Evolutionary conservation across 2,797 vertebrate genomes (phyloP).

Genomic region (Spinus olivaceus): DNA sequence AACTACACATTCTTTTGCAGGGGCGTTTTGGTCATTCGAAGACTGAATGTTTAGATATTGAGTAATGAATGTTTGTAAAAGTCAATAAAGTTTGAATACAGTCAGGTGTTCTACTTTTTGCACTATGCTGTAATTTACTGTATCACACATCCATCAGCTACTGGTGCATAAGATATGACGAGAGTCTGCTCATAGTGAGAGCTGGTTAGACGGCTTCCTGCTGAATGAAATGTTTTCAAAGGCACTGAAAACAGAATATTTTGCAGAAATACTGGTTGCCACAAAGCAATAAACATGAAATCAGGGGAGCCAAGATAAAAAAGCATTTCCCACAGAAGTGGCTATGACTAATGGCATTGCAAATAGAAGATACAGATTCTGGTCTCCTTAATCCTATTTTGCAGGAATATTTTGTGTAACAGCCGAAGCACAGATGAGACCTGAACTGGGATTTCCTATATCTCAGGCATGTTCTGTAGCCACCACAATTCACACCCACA

Average conservation of each 20-base stretch:
- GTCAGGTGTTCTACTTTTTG: neutral
- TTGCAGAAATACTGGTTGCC: neutral
- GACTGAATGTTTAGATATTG: neutral
- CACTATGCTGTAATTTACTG: neutral
- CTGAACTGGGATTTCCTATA: neutral
- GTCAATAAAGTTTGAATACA: neutral
- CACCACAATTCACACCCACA: neutral
- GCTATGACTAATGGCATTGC: neutral
- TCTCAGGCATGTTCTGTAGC: neutral
- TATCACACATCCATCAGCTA: neutral
- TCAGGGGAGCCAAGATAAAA: fast-evolving
- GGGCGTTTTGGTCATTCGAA: neutral
- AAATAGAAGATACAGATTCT: neutral
- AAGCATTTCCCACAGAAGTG: neutral
- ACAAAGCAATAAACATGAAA: neutral
- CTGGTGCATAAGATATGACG: neutral
- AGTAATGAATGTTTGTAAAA: neutral
- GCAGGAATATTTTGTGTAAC: neutral
- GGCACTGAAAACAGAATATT: neutral
- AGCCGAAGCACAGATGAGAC: neutral
- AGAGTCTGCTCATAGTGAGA: neutral
- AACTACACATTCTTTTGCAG: neutral
- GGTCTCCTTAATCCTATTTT: neutral
- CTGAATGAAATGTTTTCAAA: neutral
- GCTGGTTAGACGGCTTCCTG: neutral